These are phyloP conservation scores for Callopanchax toddi DNA, from an alignment of 2,113 vertebrate species.

Conservation along the genomic window DNA sequence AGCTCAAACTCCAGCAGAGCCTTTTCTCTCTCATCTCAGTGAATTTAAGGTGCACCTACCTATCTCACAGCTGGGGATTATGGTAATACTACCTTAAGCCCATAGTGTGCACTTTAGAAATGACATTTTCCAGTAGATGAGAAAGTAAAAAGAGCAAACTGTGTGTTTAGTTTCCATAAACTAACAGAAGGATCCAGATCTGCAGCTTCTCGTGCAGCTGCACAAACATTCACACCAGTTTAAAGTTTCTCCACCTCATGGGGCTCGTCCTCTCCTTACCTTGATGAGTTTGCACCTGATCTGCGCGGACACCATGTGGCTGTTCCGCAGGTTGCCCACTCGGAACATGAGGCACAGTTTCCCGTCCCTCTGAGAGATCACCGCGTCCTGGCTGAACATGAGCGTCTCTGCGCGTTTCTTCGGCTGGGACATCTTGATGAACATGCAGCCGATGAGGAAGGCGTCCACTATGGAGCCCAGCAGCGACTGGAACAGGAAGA, in stretches of 20 bases:
- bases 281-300: slow-evolving; percentile 92
- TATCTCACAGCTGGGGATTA: slow-evolving; percentile 49
- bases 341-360: slow-evolving; percentile 92
- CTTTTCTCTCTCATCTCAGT: slow-evolving; percentile 30
- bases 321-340: slow-evolving; percentile 90
- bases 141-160: not conserved
- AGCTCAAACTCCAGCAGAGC: slow-evolving; percentile 2
- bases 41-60: slow-evolving; percentile 39
- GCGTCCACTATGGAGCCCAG: slow-evolving; percentile 90
- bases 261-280: slow-evolving; percentile 73
- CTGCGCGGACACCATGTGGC: slow-evolving; percentile 93
- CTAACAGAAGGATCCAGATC: no score
- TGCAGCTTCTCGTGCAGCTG: no score
- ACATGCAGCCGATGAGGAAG: slow-evolving; percentile 92
- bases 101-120: no score
- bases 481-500: slow-evolving; percentile 90
- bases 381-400: slow-evolving; percentile 87
- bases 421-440: slow-evolving; percentile 93
- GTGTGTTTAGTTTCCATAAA: not conserved
- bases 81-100: slow-evolving; percentile 38
- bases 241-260: not conserved
- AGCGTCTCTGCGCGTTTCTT: slow-evolving; percentile 91
- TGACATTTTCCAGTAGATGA: no score
- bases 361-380: slow-evolving; percentile 87
- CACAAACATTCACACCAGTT: not conserved